Percentiles rank a stretch among this genome's conserved stretches.
These are phyloP conservation scores for Fragum sueziense DNA, from an alignment of 2,888 invertebrate genomes.

Conservation along the genomic window DNA sequence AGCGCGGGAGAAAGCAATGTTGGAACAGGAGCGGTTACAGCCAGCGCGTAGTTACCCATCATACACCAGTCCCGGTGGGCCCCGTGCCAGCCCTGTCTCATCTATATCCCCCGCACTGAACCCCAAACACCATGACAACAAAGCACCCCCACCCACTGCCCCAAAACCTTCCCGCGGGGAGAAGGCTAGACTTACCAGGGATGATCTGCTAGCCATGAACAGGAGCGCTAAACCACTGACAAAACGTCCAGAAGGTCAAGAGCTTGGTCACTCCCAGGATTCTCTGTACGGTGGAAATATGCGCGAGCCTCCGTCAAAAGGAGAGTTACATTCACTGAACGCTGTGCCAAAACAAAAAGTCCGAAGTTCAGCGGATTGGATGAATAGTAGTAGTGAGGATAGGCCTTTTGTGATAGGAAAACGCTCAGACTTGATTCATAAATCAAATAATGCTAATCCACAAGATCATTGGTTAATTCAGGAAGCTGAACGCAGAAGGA, in stretches of 20 bases:
- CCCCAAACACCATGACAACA: conserved; percentile 34
- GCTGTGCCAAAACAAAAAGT: conserved; percentile 74
- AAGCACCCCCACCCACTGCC: conserved; percentile 48
- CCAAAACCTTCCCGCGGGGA: conserved; percentile 51
- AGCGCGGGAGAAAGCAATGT: conserved; percentile 65
- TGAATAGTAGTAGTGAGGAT: conserved; percentile 43
- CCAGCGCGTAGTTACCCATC: conserved; percentile 26
- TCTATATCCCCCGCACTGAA: conserved; percentile 49
- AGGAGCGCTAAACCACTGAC: conserved; percentile 71
- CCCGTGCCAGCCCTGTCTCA: conserved; percentile 37
- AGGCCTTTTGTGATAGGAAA: conserved; percentile 59
- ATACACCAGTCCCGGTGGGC: conserved; percentile 34
- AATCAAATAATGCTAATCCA: conserved; percentile 63
- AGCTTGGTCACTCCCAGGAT: conserved; percentile 9
- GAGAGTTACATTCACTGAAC: conserved; percentile 72
- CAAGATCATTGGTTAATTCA: conserved; percentile 93
- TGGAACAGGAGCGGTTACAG: conserved; percentile 58
- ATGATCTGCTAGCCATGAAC: conserved; percentile 76
- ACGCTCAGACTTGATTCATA: conserved; percentile 66
- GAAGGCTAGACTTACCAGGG: conserved; percentile 64
- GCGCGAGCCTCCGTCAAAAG: conserved; percentile 66
- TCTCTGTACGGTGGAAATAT: conserved; percentile 26
- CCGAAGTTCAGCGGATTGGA: conserved; percentile 58
- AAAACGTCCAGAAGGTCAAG: conserved; percentile 51
- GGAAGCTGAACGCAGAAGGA: conserved; percentile 94